phyloP scores from a whole-genome alignment of 2,888 invertebrate genomes.

The Tholera decimalis region DNA sequence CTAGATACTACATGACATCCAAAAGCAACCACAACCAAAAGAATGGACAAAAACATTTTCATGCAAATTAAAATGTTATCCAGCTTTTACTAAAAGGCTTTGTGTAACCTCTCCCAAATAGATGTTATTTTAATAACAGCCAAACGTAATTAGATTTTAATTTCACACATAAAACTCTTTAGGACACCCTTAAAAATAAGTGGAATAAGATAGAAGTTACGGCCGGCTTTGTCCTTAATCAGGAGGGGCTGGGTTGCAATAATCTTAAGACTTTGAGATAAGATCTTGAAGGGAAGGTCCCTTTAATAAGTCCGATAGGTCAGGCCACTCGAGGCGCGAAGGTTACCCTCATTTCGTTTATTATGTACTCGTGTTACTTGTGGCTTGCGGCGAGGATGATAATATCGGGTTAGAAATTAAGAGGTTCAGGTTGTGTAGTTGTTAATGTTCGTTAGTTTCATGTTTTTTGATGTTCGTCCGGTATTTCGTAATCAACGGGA shows the following conservation, averaged over 20 bases:
- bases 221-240: conserved; percentile 66
- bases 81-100: conserved; percentile 10
- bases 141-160: conserved; percentile 61
- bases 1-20: background rate
- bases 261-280: conserved; percentile 68
- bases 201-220: conserved; percentile 68
- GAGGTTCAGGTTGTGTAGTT: conserved; percentile 25
- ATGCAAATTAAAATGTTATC: conserved; percentile 4
- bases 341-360: conserved; percentile 65
- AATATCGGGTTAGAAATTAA: conserved; percentile 59
- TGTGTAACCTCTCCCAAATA: conserved; percentile 29
- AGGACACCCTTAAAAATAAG: conserved; percentile 60
- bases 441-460: conserved; percentile 28
- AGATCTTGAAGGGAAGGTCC: conserved; percentile 66
- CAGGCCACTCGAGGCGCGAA: conserved; percentile 65
- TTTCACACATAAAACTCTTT: conserved; percentile 63
- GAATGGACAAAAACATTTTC: background rate
- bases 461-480: conserved; percentile 10
- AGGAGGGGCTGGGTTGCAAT: conserved; percentile 66
- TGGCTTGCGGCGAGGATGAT: conserved; percentile 55
- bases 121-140: conserved; percentile 44
- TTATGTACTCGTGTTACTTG: conserved; percentile 63
- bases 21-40: conserved; percentile 1
- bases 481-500: background rate
- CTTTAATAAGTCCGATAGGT: conserved; percentile 76